Conservation (phyloP, 1,140 invertebrate species). For the Mamestra configurata region DNA sequence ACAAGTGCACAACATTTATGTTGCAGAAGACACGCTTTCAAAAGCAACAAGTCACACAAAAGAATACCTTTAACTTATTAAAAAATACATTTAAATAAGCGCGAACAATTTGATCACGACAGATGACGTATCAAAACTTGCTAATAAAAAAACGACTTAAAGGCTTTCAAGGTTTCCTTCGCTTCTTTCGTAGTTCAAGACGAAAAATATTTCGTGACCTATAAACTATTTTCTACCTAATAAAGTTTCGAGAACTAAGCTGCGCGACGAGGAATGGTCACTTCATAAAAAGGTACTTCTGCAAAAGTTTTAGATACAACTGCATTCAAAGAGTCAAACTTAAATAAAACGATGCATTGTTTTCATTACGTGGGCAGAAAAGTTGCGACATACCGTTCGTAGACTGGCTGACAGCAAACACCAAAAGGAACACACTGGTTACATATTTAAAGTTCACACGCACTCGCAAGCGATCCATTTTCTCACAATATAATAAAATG, state of each 20-base stretch:
- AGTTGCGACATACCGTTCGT: constrained; percentile 42
- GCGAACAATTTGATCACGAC: constrained; percentile 10
- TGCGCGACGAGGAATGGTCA: background rate
- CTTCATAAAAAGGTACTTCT: background rate
- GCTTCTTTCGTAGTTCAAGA: constrained; percentile 6
- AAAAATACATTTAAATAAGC: background rate
- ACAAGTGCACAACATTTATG: background rate
- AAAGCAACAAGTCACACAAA: background rate
- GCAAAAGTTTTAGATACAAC: constrained; percentile 4
- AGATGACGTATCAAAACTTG: constrained; percentile 22
- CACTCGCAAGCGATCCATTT: constrained; percentile 51
- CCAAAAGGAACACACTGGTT: constrained; percentile 38
- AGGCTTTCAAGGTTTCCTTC: constrained; percentile 25
- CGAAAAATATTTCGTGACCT: constrained; percentile 31
- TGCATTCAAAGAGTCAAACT: constrained; percentile 17
- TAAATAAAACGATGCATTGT: constrained; percentile 37
- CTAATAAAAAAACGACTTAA: constrained; percentile 17
- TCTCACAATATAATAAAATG: constrained; percentile 42
- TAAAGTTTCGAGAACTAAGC: background rate
- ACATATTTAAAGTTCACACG: constrained; percentile 48
- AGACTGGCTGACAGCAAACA: constrained; percentile 43
- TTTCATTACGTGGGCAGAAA: constrained; percentile 37
- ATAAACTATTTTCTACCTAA: background rate
- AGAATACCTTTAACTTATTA: background rate
- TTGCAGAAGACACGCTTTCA: background rate